phyloP scores from a whole-genome alignment of 2,888 invertebrate genomes.

The Imbricaverruca yamaguchii region DNA sequence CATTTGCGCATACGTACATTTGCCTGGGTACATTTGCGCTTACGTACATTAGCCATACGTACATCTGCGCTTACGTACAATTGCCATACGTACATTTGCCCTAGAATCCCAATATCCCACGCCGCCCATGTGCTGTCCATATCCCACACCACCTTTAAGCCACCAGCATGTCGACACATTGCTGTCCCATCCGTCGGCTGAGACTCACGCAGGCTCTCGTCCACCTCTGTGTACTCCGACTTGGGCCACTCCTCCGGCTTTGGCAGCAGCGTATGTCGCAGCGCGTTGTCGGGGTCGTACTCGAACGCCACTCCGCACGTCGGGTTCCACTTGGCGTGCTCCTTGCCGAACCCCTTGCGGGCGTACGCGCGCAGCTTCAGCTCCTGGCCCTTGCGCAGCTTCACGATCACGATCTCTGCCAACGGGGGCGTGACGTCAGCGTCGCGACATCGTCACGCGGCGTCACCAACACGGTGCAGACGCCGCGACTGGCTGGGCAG shows the following conservation, averaged over 20 bases:
- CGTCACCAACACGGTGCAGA: no score
- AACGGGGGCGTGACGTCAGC: no score
- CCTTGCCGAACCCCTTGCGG: slow-evolving; percentile 94
- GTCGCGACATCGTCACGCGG: no score
- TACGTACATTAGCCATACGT: no score
- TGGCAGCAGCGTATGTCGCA: slow-evolving; percentile 90
- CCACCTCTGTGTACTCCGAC: slow-evolving; percentile 90
- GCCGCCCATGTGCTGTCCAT: no score
- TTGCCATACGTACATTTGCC: no score
- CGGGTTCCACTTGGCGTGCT: slow-evolving; percentile 99
- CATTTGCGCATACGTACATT: no score
- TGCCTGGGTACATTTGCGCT: no score
- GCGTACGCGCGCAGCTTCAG: slow-evolving; percentile 91
- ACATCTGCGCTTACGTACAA: no score
- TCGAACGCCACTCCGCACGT: slow-evolving; percentile 97
- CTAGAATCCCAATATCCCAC: not conserved
- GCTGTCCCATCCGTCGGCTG: not conserved
- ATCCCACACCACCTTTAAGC: no score
- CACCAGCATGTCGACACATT: no score
- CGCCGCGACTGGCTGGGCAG: no score
- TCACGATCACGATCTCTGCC: slow-evolving; percentile 59
- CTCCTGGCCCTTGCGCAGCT: slow-evolving; percentile 76
- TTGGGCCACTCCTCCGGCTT: slow-evolving; percentile 99
- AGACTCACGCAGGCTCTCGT: slow-evolving; percentile 72
- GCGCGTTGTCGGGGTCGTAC: slow-evolving; percentile 96